Base-by-base conservation (phyloP, 1,140 invertebrate genomes). In the Drosophila tristis region DNA sequence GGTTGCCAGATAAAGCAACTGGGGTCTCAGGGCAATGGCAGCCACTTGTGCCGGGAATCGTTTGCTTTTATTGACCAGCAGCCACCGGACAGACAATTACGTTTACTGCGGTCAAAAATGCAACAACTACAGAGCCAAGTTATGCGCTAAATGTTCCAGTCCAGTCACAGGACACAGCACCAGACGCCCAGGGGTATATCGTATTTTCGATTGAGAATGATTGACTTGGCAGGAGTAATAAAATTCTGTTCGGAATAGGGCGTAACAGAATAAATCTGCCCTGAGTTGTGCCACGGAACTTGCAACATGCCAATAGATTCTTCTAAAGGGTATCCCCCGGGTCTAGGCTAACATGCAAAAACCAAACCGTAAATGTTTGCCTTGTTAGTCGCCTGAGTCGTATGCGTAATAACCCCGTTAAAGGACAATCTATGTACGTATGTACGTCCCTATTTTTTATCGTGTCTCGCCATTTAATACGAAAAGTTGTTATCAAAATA, bases 401-500 rank as follows among this genome's bases (percentile, higher is more conserved):
- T 87, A 86, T 86, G 78, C 82, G 74, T 81, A 87, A 86, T 86
- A 74, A 58, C 35, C 44, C 63, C 20, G 31, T 70, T 70, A 74
- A 29, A 43, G 61, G 31, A 65, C 48, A 56, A 74, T 48, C 70
- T 56, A 20, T 4, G 42, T 56, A 20, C 7, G 42, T 56, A 56
- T 20, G 20, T 20, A 20, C 45, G 13, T 62, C 15, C 15, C 16
- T 26, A 57, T 39, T 16, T 39, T 65, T 53, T 74, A 59, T 68
- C 48, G 35, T 65, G 50, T 78, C 82, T 78, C 68, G 74, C 62
- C 82, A 75, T 86, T 86, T 86, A 87, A 85, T 86, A 87, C 85
- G 75, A 89, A 87, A 87, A 87, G 82, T 87, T 87, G 79, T 87
- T 87, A 87, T 87, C 82, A 82, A 82, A 84, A 82, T 79, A 82